Percentiles rank a stretch among this genome's conserved stretches.
Conservation (phyloP, 2,113 vertebrate genomes). For the Sialia sialis region DNA sequence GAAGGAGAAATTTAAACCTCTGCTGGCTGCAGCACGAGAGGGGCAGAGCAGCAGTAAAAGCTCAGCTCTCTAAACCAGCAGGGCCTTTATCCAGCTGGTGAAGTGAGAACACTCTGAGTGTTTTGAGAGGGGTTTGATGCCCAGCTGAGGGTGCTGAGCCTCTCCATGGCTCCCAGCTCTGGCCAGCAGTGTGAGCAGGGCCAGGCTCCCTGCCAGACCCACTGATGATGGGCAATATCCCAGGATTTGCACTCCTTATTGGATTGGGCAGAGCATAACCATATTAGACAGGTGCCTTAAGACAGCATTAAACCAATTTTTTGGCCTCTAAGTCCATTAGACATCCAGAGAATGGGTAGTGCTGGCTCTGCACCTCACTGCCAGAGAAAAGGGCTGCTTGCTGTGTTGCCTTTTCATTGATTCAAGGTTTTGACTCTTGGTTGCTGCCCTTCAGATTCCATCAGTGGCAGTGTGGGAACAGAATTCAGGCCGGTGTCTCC, state of each 20-base stretch:
- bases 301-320: slow-evolving; percentile 12
- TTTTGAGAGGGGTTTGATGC: background rate
- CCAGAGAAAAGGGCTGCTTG: background rate
- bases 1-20: background rate
- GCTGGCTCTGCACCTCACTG: background rate
- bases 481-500: background rate
- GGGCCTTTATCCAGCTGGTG: background rate
- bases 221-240: background rate
- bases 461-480: background rate
- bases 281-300: slow-evolving; percentile 19
- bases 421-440: background rate
- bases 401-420: background rate
- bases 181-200: background rate
- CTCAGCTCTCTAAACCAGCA: background rate
- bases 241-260: background rate
- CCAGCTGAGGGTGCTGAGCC: background rate
- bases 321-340: slow-evolving; percentile 4
- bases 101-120: background rate
- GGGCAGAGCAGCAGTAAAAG: background rate
- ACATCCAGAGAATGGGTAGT: background rate
- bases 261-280: background rate
- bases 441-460: background rate
- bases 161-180: background rate
- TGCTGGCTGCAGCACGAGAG: background rate
- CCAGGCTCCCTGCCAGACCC: background rate